Evolutionary conservation across 2,797 vertebrate species (phyloP).

Genomic region (Austrolebias charrua): DNA sequence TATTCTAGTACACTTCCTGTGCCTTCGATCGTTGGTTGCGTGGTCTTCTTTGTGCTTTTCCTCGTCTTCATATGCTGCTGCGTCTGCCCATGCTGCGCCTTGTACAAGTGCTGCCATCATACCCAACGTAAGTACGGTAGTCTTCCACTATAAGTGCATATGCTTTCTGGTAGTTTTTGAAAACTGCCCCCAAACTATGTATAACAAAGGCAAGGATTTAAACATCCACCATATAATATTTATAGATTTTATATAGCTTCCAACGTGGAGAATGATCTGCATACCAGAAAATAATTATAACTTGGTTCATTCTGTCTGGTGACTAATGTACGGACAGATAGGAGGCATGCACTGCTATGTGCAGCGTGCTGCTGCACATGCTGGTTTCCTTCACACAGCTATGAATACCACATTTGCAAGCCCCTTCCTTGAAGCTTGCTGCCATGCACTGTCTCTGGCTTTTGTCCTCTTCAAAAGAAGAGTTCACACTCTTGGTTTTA

Average conservation of each 20-base stretch:
- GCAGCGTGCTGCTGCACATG: constrained; percentile 14
- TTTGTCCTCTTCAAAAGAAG: background rate
- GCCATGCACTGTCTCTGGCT: background rate
- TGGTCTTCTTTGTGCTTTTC: constrained; percentile 44
- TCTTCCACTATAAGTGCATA: background rate
- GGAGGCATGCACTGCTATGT: background rate
- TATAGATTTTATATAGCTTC: background rate
- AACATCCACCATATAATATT: too few species aligned
- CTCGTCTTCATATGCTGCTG: constrained; percentile 84
- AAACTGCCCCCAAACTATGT: too few species aligned
- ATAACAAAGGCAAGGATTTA: background rate
- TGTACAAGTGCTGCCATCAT: constrained; percentile 88
- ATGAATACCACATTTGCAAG: background rate
- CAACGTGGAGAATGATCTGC: background rate
- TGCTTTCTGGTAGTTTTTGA: background rate
- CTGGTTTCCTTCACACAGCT: constrained; percentile 19
- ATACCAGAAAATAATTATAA: background rate
- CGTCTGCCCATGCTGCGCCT: constrained; percentile 90
- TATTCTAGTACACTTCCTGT: rapidly evolving
- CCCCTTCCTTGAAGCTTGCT: background rate
- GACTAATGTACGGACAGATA: background rate
- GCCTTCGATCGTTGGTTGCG: constrained; percentile 60
- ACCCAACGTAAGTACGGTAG: constrained; percentile 81
- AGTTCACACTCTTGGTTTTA: constrained; percentile 39
- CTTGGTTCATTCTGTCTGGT: background rate